Evolutionary conservation across 2,888 invertebrate species (phyloP), one percentile per base, ranked within the genome.

Genomic region (Drosophila kanekoi): DNA sequence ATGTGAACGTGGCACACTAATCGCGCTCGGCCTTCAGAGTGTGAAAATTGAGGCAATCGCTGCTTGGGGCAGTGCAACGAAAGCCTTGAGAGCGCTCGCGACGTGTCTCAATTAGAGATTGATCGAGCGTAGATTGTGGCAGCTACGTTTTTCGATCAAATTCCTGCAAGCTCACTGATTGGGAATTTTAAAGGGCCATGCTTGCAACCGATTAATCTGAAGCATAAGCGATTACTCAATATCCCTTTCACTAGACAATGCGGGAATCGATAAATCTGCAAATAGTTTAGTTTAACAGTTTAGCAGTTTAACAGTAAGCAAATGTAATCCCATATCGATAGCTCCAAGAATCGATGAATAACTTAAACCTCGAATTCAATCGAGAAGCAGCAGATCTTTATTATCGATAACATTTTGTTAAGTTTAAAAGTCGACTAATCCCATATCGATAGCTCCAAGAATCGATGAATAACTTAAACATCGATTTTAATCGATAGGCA

Each of bases 21-120:
- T 76, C 79, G 51, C 66, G 51, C 66, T 76, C 62, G 89, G 89
- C 89, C 89, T 83, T 83, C 83, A 58, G 66, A 82, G 83, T 88
- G 83, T 77, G 80, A 77, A 86, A 82, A 86, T 86, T 81, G 79
- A 67, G 69, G 83, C 86, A 82, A 83, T 87, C 78, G 63, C 44
- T 48, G 73, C 54, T 60, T 63, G 71, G 48, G 61, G 61, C 61
- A 47, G n/a, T 20, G 28, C 51, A 37, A 20, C 38, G n/a, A 37
- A 35, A 62, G 73, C 73, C 74, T 78, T 77, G 78, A 63, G 49
- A 47, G 38, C 49, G 51, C 37, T 44, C 47, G 40, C 44, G 35
- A 69, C 77, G 65, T 75, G 66, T 41, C 65, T 58, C 77, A 74
- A 66, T 70, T 66, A 65, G 59, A 68, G 57, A 63, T 68, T 68